Evolutionary conservation across 2,888 invertebrate species (phyloP), one percentile per base, ranked within the genome.

Genomic region (Ischnus inquisitorius): DNA sequence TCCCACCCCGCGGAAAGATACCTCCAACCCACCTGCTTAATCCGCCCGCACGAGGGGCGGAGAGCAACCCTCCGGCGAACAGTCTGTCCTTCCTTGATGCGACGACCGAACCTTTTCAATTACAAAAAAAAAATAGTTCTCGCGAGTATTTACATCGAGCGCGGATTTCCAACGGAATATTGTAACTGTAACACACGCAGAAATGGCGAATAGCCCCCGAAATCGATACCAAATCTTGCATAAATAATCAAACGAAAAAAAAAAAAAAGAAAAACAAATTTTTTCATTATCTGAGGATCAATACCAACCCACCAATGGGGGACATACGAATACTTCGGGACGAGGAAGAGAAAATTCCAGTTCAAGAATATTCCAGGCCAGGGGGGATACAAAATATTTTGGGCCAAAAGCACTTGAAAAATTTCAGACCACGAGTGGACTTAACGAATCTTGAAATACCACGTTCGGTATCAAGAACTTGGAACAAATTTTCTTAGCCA

Each of bases 1-100:
- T 92, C 91, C 90, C 34, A 34, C 8, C 34, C 90, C 90, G 90
- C 90, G 90, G 90, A 91, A 91, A 92, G 92, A 92, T 89, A 87
- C 91, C 90, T 91, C 91, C 91, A 88, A 34, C 89, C 92, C 92
- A 92, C 87, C 85, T 84, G 86, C 86, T 83, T 87, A 88, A 87
- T 87, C 86, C 85, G 84, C 83, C 75, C 77, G 39, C 75, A 46
- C 75, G 82, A 83, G 84, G 84, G 84, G 84, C 83, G 62, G 41
- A 78, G 8, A 82, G 48, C 82, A 71, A 51, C 67, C 39, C 48
- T 43, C 43, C 10, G 41, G 14, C 62, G 74, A 62, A 28, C 34
- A 25, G 48, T 34, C 51, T 22, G 10, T 39, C 22, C 16, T 54
- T 54, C 69, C 28, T 48, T 60, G 43, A n/a, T 16, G 46, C 64